A percentile compares a stretch with the other conserved stretches of the same genome.
Evolutionary conservation across 2,888 invertebrate species (phyloP).

Genomic region (Drosophila lacicola): DNA sequence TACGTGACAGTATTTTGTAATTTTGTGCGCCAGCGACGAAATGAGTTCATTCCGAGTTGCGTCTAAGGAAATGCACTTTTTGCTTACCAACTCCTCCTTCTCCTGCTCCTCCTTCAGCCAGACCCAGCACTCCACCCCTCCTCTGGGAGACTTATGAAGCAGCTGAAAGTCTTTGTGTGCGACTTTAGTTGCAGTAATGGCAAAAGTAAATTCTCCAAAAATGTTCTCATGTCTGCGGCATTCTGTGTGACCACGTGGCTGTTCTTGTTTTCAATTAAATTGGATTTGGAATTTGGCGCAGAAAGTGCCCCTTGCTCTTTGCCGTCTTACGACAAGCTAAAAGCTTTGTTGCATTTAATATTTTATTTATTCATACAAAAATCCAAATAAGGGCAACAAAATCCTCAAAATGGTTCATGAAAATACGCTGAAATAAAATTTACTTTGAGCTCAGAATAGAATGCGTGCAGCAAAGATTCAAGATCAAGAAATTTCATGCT

Average conservation of each 20-base stretch:
- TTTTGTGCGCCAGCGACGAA: slow-evolving; percentile 62
- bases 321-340: background rate
- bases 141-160: slow-evolving; percentile 31
- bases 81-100: background rate
- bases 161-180: slow-evolving; percentile 48
- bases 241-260: slow-evolving; percentile 48
- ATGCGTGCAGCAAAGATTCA: background rate
- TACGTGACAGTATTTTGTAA: slow-evolving; percentile 79
- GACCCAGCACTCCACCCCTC: background rate
- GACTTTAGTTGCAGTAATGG: slow-evolving; percentile 56
- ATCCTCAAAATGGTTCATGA: background rate
- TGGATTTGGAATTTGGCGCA: slow-evolving; percentile 34
- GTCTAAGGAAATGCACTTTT: slow-evolving; percentile 57
- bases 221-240: slow-evolving; percentile 26
- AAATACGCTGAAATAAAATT: slow-evolving; percentile 1
- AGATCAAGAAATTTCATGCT: background rate
- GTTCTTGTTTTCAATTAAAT: slow-evolving; percentile 62
- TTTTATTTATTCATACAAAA: slow-evolving; percentile 20
- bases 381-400: background rate
- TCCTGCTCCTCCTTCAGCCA: too few relatives aligned
- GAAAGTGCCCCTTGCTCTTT: background rate
- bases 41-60: slow-evolving; percentile 70
- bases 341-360: slow-evolving; percentile 7
- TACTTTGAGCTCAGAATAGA: background rate
- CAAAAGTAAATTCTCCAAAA: slow-evolving; percentile 54